These are phyloP conservation scores for Bombus terrestris DNA, from an alignment of 1,140 invertebrate species.

Conservation along the genomic window DNA sequence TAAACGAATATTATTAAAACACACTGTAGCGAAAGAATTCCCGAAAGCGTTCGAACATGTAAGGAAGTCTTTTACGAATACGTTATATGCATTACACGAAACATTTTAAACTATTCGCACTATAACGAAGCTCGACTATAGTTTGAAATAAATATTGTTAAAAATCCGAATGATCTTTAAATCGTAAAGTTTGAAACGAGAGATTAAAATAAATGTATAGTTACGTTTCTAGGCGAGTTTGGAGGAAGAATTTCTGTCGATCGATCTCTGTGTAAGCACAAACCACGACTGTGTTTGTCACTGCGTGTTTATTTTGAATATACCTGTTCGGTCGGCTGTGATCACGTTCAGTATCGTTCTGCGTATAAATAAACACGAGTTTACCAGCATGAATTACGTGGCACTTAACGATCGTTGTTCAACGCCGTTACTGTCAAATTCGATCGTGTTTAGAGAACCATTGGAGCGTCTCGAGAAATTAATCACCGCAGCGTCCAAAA, in stretches of 20 bases:
- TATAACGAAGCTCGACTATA: no score
- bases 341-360: slow-evolving; percentile 6
- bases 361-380: slow-evolving; percentile 20
- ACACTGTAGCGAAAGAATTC: no score
- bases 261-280: background rate
- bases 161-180: background rate
- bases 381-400: background rate
- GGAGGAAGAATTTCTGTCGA: background rate
- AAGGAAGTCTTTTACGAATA: no score
- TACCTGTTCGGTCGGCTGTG: background rate
- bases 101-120: no score
- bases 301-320: slow-evolving; percentile 21
- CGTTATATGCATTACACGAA: no score
- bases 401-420: background rate
- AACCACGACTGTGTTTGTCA: background rate
- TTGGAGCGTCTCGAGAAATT: background rate
- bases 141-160: no score
- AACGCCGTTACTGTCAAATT: background rate
- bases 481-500: background rate
- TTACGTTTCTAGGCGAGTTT: background rate
- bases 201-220: background rate
- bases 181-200: background rate
- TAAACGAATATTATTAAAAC: no score
- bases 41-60: no score
- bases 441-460: background rate